Base-by-base conservation (phyloP, 2,888 invertebrate species). In the Andrena flavipes region DNA sequence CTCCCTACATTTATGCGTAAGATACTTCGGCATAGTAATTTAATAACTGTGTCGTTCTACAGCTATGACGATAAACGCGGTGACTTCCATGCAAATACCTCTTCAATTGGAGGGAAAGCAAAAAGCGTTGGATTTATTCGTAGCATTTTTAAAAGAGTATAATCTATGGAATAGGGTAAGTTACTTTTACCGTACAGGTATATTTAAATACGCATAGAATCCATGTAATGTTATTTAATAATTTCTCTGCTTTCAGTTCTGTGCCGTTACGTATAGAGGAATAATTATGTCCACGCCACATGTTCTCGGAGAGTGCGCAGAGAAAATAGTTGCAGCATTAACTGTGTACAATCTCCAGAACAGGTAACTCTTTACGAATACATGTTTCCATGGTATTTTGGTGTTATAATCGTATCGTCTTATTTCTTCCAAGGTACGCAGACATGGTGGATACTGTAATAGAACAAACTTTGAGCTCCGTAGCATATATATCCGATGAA, bases 81-180 rank as follows among this genome's bases (percentile, higher is more conserved):
- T 94, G 2, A 90, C 96, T 23, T 97, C 98, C 2, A 95, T 99
- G 95, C 97, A 98, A 94, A 96, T 98, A 79, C 94, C 96, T 0
- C 97, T 97, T 84, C 99, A 99, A 93, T 94, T 99, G 73, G 96
- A 97, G 86, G 98, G 98, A 93, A 99, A 99, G 94, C 97, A 96
- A 91, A 96, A 96, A 90, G 98, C 97, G 0, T 95, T 98, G 87
- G 95, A 96, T 81, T 95, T 97, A 80, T 97, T 96, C 91, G 94
- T 98, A 2, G 95, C 96, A 76, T 99, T 99, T 94, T 94, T 98
- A 69, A 96, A 96, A 88, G 96, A 96, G 62, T 95, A 96, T 48
- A 95, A 95, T 0, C 94, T 97, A 42, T 96, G 96, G 97, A 95
- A 94, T 68, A 95, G 96, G 87, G 95, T 97, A 85, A 93, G 94